Evolutionary conservation across 2,888 invertebrate species (phyloP).

Genomic region (Eucera pruinosa): DNA sequence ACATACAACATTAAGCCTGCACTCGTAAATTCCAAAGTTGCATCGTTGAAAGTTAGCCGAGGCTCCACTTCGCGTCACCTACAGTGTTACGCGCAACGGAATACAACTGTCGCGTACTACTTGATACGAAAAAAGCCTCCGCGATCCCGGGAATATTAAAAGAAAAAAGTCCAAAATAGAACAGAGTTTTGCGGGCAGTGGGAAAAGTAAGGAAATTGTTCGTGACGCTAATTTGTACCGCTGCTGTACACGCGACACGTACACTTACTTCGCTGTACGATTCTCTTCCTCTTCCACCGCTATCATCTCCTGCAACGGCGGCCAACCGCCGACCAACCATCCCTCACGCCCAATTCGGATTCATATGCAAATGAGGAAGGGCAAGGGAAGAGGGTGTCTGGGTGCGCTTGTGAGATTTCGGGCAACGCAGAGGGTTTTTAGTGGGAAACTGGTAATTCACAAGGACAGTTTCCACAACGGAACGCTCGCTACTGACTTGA

Average conservation of each 20-base stretch:
- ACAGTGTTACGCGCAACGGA: neutral
- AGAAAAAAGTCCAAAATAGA: neutral
- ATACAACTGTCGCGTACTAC: neutral
- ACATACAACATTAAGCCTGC: neutral
- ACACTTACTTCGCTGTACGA: constrained; percentile 22
- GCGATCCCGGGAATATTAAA: neutral
- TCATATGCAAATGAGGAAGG: constrained; percentile 77
- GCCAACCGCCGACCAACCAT: constrained; percentile 58
- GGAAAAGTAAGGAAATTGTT: constrained; percentile 23
- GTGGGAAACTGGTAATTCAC: constrained; percentile 70
- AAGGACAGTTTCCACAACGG: constrained; percentile 75
- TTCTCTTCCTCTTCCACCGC: constrained; percentile 44
- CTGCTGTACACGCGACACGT: constrained; percentile 14
- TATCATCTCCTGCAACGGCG: constrained; percentile 53
- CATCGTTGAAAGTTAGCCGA: neutral
- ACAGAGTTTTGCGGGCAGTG: neutral
- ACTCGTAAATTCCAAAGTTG: neutral
- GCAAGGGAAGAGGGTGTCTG: constrained; percentile 9
- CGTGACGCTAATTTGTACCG: constrained; percentile 31
- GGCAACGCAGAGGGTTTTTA: constrained; percentile 68
- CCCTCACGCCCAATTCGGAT: constrained; percentile 74
- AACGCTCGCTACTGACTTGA: constrained; percentile 35
- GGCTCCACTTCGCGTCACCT: neutral
- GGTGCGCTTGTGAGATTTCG: constrained; percentile 57
- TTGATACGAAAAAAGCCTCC: no score